Conservation (phyloP, 2,888 invertebrate genomes). For the Meloe dianella region DNA sequence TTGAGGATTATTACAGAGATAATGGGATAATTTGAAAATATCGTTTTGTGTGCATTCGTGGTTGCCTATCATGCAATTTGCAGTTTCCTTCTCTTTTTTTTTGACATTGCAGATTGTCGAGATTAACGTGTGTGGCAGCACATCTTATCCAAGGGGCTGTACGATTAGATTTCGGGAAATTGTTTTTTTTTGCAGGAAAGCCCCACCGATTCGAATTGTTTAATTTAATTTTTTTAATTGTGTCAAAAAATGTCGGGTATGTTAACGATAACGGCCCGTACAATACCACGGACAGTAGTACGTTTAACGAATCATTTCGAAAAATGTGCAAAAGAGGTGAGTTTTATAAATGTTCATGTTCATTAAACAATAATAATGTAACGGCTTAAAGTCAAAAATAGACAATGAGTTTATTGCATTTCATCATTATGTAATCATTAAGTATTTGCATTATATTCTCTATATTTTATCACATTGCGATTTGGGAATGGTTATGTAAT, state of each 20-base stretch:
- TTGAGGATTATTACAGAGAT: too few relatives aligned
- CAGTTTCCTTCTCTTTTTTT: not conserved
- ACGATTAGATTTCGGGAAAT: not conserved
- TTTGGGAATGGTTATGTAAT: slow-evolving; percentile 22
- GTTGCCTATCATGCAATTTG: not conserved
- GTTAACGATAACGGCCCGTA: slow-evolving; percentile 61
- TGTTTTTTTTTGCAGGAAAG: not conserved
- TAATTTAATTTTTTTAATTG: not conserved
- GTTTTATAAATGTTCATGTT: slow-evolving; percentile 25
- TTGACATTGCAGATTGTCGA: not conserved
- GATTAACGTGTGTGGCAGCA: not conserved
- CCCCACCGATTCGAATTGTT: not conserved
- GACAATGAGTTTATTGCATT: slow-evolving; percentile 25
- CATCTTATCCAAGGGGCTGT: not conserved
- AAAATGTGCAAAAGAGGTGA: slow-evolving; percentile 51
- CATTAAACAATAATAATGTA: not conserved
- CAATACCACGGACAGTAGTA: slow-evolving; percentile 56
- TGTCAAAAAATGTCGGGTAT: slow-evolving; percentile 48
- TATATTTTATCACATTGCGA: not conserved
- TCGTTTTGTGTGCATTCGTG: not conserved
- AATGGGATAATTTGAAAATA: too few relatives aligned
- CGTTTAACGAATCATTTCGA: slow-evolving; percentile 51
- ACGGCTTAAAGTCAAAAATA: slow-evolving; percentile 27
- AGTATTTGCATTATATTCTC: not conserved
- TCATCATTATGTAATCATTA: slow-evolving; percentile 27